Conservation (phyloP, 1,140 invertebrate species). For the Mercenaria mercenaria region DNA sequence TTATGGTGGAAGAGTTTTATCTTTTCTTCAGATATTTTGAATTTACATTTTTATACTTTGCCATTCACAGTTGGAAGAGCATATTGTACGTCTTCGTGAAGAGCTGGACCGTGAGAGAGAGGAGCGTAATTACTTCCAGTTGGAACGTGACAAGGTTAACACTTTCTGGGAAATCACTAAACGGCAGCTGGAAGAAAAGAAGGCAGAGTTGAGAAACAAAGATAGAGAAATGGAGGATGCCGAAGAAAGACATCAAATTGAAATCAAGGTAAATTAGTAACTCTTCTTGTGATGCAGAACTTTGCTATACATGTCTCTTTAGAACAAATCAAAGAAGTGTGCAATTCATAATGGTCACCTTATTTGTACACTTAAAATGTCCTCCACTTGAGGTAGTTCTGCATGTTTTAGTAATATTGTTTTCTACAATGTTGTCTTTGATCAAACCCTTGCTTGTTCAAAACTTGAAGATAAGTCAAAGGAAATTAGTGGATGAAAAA, state of each 20-base stretch:
- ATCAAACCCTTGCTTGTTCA: too few relatives aligned
- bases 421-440: too few relatives aligned
- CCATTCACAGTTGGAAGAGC: slow-evolving; percentile 90
- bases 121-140: slow-evolving; percentile 97
- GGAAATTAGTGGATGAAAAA: too few relatives aligned
- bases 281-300: too few relatives aligned
- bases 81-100: slow-evolving; percentile 94
- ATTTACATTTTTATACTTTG: not conserved
- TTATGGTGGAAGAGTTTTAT: too few relatives aligned
- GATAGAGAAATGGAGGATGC: slow-evolving; percentile 95
- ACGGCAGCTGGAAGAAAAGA: slow-evolving; percentile 93
- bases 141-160: slow-evolving; percentile 97
- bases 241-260: slow-evolving; percentile 94
- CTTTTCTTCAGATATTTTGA: too few relatives aligned
- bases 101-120: slow-evolving; percentile 97
- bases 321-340: not conserved
- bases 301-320: too few relatives aligned
- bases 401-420: too few relatives aligned
- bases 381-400: too few relatives aligned
- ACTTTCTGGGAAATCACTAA: slow-evolving; percentile 98
- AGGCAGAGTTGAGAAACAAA: slow-evolving; percentile 90
- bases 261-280: slow-evolving; percentile 89
- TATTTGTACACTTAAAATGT: not conserved
- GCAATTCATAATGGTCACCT: not conserved
- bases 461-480: too few relatives aligned